phyloP scores from a whole-genome alignment of 2,797 vertebrate species.

The Lerista edwardsae region DNA sequence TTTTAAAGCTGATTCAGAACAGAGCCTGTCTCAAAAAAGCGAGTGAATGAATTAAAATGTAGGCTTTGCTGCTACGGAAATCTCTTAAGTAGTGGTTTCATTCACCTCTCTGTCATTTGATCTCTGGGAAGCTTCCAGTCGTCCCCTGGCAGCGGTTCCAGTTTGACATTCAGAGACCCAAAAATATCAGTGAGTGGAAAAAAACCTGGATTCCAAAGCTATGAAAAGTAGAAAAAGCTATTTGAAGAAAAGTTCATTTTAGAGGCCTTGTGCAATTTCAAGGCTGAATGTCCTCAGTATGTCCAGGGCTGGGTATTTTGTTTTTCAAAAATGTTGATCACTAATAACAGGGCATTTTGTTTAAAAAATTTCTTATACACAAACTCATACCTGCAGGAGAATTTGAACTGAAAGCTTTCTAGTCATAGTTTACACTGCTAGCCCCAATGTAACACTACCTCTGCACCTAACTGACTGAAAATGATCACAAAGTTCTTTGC shows the following conservation, averaged over 20 bases:
- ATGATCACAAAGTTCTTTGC: not conserved
- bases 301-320: not conserved
- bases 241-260: not conserved
- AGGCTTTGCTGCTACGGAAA: constrained; percentile 17
- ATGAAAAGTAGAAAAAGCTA: constrained; percentile 7
- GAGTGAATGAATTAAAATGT: constrained; percentile 34
- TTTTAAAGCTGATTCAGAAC: constrained; percentile 15
- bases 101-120: constrained; percentile 12
- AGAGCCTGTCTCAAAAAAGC: constrained; percentile 49
- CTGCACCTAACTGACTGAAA: not conserved
- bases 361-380: not conserved
- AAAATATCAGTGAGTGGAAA: not conserved
- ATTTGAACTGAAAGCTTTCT: too few relatives aligned
- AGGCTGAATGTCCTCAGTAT: not conserved
- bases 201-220: constrained; percentile 2
- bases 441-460: not conserved
- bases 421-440: not conserved
- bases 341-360: not conserved
- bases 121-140: constrained; percentile 17
- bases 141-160: not conserved
- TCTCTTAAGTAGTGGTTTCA: constrained; percentile 41
- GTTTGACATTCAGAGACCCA: constrained; percentile 17
- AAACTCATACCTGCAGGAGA: too few relatives aligned
- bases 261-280: not conserved
- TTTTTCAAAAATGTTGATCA: not conserved